These are phyloP conservation scores for Galleria mellonella DNA, from an alignment of 1,140 invertebrate species.

Conservation along the genomic window DNA sequence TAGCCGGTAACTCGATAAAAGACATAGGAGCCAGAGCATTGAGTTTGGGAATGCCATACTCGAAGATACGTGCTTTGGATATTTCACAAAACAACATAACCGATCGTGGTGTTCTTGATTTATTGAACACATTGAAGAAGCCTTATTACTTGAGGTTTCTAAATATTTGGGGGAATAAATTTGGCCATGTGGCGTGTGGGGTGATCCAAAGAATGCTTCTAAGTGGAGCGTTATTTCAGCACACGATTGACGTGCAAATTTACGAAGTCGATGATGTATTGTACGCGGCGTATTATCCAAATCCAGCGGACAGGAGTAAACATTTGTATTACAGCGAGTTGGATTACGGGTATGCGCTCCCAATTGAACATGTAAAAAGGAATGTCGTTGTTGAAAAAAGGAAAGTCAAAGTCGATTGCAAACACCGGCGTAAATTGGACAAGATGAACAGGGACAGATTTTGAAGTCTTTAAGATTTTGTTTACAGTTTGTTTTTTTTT, in stretches of 20 bases:
- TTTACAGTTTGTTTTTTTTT: conserved; percentile 1
- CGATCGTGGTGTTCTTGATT: conserved; percentile 60
- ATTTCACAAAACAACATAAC: conserved; percentile 73
- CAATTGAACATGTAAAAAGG: conserved; percentile 48
- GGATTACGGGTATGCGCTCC: conserved; percentile 41
- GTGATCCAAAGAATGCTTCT: conserved; percentile 72
- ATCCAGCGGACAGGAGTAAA: conserved; percentile 50
- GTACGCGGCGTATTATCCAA: conserved; percentile 71
- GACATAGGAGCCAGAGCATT: conserved; percentile 72
- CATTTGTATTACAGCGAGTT: conserved; percentile 56
- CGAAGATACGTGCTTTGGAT: conserved; percentile 73
- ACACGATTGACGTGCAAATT: conserved; percentile 73
- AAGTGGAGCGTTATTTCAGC: conserved; percentile 67
- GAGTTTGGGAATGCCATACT: conserved; percentile 70
- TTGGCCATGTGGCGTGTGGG: conserved; percentile 49
- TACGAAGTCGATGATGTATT: conserved; percentile 70
- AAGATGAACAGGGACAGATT: conserved; percentile 37
- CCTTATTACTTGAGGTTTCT: conserved; percentile 63
- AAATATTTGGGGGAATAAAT: conserved; percentile 74
- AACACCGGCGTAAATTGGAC: conserved; percentile 42
- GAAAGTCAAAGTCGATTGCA: conserved; percentile 45
- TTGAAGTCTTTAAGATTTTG: conserved; percentile 14
- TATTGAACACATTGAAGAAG: conserved; percentile 76
- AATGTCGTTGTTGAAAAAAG: conserved; percentile 42
- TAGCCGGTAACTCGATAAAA: conserved; percentile 74